phyloP scores from a whole-genome alignment of 2,888 invertebrate species.

The Harpalus rufipes region DNA sequence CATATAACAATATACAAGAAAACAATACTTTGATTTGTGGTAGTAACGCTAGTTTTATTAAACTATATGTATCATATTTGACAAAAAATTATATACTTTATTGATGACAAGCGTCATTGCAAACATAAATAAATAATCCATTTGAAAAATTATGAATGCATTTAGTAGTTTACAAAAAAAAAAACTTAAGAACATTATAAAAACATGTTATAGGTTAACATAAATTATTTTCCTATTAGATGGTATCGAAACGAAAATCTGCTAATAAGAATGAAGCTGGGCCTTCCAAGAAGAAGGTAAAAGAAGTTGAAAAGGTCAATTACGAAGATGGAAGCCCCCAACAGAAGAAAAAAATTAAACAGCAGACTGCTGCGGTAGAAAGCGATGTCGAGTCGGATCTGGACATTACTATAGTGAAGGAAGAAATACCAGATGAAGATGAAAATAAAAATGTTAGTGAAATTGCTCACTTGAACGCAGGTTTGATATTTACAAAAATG shows the following conservation, averaged over 20 bases:
- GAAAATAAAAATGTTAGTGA: background rate
- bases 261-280: conserved; percentile 48
- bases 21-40: too few species aligned
- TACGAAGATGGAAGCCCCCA: background rate
- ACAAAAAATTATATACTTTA: background rate
- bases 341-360: conserved; percentile 48
- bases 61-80: background rate
- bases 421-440: conserved; percentile 35
- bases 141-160: background rate
- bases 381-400: conserved; percentile 28
- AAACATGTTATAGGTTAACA: conserved; percentile 10
- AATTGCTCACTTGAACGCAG: background rate
- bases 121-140: conserved; percentile 26
- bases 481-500: background rate
- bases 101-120: background rate
- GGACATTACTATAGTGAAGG: conserved; percentile 10
- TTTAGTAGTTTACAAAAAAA: conserved; percentile 39
- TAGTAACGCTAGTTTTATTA: too few species aligned
- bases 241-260: conserved; percentile 60
- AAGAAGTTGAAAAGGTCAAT: conserved; percentile 20
- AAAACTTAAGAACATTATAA: conserved; percentile 12
- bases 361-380: conserved; percentile 22
- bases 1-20: background rate
- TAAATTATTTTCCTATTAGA: conserved; percentile 19
- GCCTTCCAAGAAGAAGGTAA: conserved; percentile 51